phyloP scores from a whole-genome alignment of 2,797 vertebrate genomes.

The Acanthis flammea region DNA sequence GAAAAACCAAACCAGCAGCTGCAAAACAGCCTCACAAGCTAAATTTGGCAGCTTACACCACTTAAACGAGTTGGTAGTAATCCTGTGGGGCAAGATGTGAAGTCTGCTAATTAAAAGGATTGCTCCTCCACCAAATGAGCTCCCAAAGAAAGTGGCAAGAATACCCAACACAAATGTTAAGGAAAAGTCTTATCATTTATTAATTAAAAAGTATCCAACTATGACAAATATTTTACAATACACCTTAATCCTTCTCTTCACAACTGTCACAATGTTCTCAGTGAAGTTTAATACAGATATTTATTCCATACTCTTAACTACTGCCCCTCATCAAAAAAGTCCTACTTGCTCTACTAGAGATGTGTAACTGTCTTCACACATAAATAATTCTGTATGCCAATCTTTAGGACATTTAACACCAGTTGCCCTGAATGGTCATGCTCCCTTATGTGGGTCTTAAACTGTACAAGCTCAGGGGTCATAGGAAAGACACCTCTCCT shows the following conservation, averaged over 20 bases:
- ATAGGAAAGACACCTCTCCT: neutral
- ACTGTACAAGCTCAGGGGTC: neutral
- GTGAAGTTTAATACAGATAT: neutral
- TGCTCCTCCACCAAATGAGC: neutral
- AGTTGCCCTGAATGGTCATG: neutral
- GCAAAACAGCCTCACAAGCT: neutral
- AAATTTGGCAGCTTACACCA: neutral
- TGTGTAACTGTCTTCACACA: neutral
- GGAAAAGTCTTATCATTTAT: neutral
- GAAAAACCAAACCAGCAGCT: neutral
- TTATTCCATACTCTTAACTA: neutral
- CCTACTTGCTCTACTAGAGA: neutral
- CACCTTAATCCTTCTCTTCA: neutral
- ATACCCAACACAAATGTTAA: neutral
- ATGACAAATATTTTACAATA: neutral
- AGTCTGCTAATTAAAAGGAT: neutral
- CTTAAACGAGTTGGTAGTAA: neutral
- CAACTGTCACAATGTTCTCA: accelerated
- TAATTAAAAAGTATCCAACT: neutral
- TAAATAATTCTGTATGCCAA: neutral
- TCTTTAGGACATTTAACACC: neutral
- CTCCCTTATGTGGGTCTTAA: neutral
- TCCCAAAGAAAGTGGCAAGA: neutral
- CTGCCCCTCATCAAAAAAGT: neutral
- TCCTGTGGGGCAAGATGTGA: neutral